phyloP scores from a whole-genome alignment of 2,888 invertebrate species.

The Oscheius sp. region DNA sequence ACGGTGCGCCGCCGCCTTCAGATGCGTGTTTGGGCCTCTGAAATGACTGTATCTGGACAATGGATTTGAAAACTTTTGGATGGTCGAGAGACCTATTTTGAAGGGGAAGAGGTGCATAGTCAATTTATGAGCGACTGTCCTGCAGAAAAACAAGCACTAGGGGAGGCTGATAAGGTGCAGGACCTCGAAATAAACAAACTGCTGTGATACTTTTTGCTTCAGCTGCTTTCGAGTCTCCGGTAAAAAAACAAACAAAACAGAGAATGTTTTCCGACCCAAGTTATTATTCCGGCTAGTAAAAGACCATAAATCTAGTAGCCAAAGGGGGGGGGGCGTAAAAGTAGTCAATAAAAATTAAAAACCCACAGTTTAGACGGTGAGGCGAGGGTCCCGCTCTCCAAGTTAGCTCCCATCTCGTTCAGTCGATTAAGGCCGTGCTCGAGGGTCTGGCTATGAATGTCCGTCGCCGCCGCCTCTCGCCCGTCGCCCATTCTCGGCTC shows the following conservation, averaged over 20 bases:
- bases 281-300: too few species aligned
- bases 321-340: background rate
- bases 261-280: too few species aligned
- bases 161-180: too few species aligned
- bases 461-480: background rate
- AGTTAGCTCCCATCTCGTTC: constrained; percentile 13
- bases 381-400: background rate
- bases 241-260: too few species aligned
- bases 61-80: background rate
- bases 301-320: too few species aligned
- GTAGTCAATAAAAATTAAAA: background rate
- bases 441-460: constrained; percentile 17
- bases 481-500: constrained; percentile 23
- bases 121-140: too few species aligned
- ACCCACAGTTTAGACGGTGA: too few species aligned
- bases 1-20: constrained; percentile 12
- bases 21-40: constrained; percentile 25
- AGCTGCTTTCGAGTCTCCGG: background rate
- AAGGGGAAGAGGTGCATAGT: too few species aligned
- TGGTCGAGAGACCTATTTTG: too few species aligned
- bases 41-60: constrained; percentile 7
- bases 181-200: too few species aligned
- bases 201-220: background rate
- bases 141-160: too few species aligned
- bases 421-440: constrained; percentile 16